Conservation (phyloP, 37 sponge, comb jelly and placozoan species). For the Dysidea cf. avara region DNA sequence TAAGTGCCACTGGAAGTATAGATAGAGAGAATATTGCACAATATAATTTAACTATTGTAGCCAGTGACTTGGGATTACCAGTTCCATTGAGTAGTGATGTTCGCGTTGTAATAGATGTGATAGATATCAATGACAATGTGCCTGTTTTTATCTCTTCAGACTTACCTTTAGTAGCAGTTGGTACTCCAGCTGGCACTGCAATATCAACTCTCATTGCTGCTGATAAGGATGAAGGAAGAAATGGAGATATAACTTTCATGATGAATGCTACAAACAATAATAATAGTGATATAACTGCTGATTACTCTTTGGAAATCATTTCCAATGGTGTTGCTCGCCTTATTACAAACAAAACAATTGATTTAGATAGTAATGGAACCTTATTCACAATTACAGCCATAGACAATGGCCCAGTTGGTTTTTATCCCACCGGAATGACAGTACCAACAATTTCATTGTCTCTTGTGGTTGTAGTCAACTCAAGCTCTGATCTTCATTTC, state of each 20-base stretch:
- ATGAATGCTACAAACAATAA: constrained; percentile 1
- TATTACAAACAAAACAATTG: constrained; percentile 3
- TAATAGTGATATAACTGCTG: neutral
- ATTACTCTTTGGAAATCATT: too few relatives aligned
- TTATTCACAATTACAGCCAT: neutral
- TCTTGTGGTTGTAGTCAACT: neutral
- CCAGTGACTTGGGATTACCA: constrained; percentile 12
- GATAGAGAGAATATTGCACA: constrained; percentile 40
- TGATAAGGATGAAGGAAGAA: constrained; percentile 46
- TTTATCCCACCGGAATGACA: too few relatives aligned
- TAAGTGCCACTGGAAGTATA: neutral
- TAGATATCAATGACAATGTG: constrained; percentile 40
- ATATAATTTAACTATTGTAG: constrained; percentile 26
- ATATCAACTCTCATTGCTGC: neutral
- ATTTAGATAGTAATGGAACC: neutral
- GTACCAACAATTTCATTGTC: neutral
- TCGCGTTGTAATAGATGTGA: neutral
- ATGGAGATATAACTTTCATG: constrained; percentile 29
- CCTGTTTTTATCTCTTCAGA: constrained; percentile 20
- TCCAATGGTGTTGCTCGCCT: too few relatives aligned
- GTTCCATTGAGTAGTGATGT: constrained; percentile 3
- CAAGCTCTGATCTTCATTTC: constrained; percentile 7
- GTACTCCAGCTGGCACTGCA: too few relatives aligned
- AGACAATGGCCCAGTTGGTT: neutral
- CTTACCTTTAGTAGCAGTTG: too few relatives aligned